These are phyloP conservation scores for Remorina albescens DNA, from an alignment of 2,797 vertebrate species.

Conservation along the genomic window DNA sequence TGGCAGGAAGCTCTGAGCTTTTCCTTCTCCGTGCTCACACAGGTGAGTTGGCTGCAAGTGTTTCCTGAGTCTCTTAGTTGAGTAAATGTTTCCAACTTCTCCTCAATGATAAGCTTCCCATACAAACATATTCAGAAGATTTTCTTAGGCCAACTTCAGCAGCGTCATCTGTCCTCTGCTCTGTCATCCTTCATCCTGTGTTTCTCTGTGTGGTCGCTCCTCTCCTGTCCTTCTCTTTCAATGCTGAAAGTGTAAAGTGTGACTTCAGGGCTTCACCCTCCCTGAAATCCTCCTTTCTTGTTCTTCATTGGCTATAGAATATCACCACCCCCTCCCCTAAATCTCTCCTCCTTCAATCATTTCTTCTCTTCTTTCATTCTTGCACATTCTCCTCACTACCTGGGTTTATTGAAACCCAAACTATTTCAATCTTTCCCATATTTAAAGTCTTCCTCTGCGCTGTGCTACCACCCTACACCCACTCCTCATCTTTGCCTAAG, in stretches of 20 bases:
- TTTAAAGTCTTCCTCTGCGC: conserved; percentile 39
- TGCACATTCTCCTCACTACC: conserved; percentile 40
- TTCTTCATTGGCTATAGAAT: conserved; percentile 79
- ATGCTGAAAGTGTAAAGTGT: conserved; percentile 44
- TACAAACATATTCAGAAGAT: conserved; percentile 20
- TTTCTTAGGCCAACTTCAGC: conserved; percentile 20
- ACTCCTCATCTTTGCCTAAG: conserved; percentile 60
- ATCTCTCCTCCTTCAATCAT: conserved; percentile 75
- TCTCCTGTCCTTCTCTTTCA: conserved; percentile 43
- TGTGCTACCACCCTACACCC: conserved; percentile 27
- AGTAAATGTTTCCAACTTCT: conserved; percentile 33
- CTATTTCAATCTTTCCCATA: conserved; percentile 10
- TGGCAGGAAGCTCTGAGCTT: conserved; percentile 30
- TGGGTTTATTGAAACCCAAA: conserved; percentile 26
- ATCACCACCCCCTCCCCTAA: conserved; percentile 75
- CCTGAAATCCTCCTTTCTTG: conserved; percentile 74
- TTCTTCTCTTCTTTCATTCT: conserved; percentile 48
- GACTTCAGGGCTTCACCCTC: conserved; percentile 70
- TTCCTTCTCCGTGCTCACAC: conserved; percentile 35
- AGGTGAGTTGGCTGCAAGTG: conserved; percentile 50
- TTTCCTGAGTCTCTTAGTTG: conserved; percentile 29
- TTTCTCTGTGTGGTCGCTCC: conserved; percentile 27
- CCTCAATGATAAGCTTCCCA: conserved; percentile 16
- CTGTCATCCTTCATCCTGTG: conserved; percentile 13
- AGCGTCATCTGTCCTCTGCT: conserved; percentile 26